Evolutionary conservation across 2,113 vertebrate genomes (phyloP), one percentile per base, ranked within the genome.

Genomic region (Protomyctophum bolini): DNA sequence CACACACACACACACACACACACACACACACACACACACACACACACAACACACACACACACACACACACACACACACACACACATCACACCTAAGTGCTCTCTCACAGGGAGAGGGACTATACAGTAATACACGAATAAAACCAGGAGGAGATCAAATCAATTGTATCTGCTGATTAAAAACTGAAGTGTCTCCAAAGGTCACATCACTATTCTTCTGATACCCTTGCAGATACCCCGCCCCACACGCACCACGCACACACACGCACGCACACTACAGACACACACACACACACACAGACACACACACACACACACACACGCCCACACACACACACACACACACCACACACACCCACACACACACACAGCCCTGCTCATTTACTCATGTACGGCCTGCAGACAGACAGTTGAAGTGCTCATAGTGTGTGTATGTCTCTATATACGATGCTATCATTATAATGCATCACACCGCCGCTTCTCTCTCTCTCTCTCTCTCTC

Each of bases 111-210:
- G 88, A 82, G 64, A 68, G 48, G 67, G 84, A 87, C 87, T 89
- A 21, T 21, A 76, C 87, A 84, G 85, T 79, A 68, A 77, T 82
- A 86, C 86, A 86, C 88, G 89, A 90, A 89, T 90, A 90, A 87
- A 91, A 87, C 85, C 75, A 61, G 86, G 80, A 12, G 78, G 67
- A 87, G 82, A 87, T 90, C 86, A 86, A 91, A 88, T 90, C 90
- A 90, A 91, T 91, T 86, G 87, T 89, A 88, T 88, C 86, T 88
- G 88, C 87, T 91, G 90, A 91, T 91, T 91, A 91, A 89, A 91
- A 90, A 88, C 86, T 87, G 88, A 88, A 89, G 85, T 87, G 88
- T 87, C 87, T 90, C 81, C 75, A 87, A 88, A 91, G 90, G 90
- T 91, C 86, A 88, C 90, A 89, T 91, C 84, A 88, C 85, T 88